Conservation (phyloP, 2,113 vertebrate genomes). For the Anas platyrhynchos region DNA sequence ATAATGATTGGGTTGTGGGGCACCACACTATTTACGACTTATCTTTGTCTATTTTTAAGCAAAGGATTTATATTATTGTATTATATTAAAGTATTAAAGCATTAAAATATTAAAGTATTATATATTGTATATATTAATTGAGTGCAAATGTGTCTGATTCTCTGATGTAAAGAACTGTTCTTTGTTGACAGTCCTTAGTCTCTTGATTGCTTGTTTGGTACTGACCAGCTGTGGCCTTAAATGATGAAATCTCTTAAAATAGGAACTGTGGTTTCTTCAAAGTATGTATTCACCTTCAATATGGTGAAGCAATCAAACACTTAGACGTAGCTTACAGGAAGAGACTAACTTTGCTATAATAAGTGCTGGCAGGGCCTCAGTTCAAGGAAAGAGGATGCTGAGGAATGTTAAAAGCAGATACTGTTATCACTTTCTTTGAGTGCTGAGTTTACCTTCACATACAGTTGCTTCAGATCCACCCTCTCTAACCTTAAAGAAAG, state of each 20-base stretch:
- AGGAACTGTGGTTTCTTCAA: constrained; percentile 65
- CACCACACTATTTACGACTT: constrained; percentile 31
- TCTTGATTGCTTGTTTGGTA: constrained; percentile 65
- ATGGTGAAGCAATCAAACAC: constrained; percentile 58
- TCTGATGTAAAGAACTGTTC: constrained; percentile 54
- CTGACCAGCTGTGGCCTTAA: constrained; percentile 63
- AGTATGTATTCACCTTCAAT: constrained; percentile 53
- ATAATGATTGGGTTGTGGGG: not conserved
- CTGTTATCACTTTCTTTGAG: constrained; percentile 14
- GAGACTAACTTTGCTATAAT: not conserved
- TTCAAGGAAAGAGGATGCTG: constrained; percentile 6
- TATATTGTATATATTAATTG: constrained; percentile 2
- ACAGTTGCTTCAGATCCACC: not conserved
- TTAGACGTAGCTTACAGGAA: constrained; percentile 39
- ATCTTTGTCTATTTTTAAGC: constrained; percentile 66
- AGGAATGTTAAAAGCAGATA: constrained; percentile 58
- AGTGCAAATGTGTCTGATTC: constrained; percentile 61
- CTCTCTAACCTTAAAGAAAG: not conserved
- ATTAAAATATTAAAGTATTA: too few species aligned
- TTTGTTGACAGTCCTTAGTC: constrained; percentile 59
- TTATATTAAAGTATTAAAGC: too few species aligned
- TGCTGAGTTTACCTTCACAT: not conserved
- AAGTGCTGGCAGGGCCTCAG: not conserved
- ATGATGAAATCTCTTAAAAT: constrained; percentile 74
- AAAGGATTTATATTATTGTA: not conserved